phyloP scores from a whole-genome alignment of 2,888 invertebrate genomes.

The Lampropteryx suffumata region DNA sequence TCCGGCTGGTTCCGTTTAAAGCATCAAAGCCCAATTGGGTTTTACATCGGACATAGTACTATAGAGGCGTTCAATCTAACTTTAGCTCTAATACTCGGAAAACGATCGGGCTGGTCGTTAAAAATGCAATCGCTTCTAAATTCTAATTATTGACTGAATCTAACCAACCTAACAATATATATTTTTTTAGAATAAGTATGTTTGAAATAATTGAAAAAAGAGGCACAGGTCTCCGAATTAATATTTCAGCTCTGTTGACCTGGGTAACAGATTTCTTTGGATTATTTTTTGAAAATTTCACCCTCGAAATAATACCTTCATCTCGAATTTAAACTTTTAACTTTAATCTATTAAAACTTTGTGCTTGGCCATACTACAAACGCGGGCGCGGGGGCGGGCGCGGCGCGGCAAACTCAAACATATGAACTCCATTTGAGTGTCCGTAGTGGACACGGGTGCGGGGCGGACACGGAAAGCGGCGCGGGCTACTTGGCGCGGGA shows the following conservation, averaged over 20 bases:
- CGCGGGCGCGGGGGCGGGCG: too few species aligned
- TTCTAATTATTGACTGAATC: slow-evolving; percentile 9
- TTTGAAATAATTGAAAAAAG: too few species aligned
- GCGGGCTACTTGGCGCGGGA: too few species aligned
- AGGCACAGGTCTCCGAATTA: not conserved
- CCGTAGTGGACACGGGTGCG: too few species aligned
- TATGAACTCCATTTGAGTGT: too few species aligned
- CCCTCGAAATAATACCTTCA: slow-evolving; percentile 2
- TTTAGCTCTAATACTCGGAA: slow-evolving; percentile 56
- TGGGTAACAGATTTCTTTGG: slow-evolving; percentile 4
- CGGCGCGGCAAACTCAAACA: too few species aligned
- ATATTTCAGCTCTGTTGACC: not conserved
- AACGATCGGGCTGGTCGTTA: slow-evolving; percentile 39
- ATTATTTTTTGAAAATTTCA: slow-evolving; percentile 2
- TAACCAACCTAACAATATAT: too few species aligned
- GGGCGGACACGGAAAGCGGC: too few species aligned
- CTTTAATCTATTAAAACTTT: slow-evolving; percentile 3
- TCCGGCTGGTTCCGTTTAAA: slow-evolving; percentile 68
- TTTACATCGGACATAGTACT: slow-evolving; percentile 63
- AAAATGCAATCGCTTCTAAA: slow-evolving; percentile 29
- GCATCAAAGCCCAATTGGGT: slow-evolving; percentile 76
- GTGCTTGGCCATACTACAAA: too few species aligned
- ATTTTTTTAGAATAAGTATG: too few species aligned
- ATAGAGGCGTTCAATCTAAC: slow-evolving; percentile 67
- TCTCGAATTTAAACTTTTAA: slow-evolving; percentile 10